A percentile compares a stretch with the other conserved stretches of the same genome.
These are phyloP conservation scores for Sesamia inferens DNA, from an alignment of 2,888 invertebrate species.

Conservation along the genomic window DNA sequence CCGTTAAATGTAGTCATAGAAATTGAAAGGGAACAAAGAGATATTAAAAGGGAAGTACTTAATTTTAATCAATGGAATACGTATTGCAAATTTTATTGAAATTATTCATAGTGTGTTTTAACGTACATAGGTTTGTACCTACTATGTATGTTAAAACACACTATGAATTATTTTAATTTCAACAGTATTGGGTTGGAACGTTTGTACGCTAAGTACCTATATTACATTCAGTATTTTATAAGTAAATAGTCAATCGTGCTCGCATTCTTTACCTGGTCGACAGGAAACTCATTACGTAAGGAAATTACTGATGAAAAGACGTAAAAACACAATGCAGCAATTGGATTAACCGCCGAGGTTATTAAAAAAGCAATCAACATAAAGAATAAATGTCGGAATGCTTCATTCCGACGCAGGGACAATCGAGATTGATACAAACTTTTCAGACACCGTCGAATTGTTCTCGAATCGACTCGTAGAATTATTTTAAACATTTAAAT, in stretches of 20 bases:
- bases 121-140: too few relatives aligned
- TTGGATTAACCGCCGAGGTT: constrained; percentile 13
- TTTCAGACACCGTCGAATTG: background rate
- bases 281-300: constrained; percentile 25
- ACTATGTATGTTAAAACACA: constrained; percentile 14
- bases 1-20: constrained; percentile 20
- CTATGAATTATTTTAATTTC: background rate
- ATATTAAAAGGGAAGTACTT: constrained; percentile 27
- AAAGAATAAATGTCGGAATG: constrained; percentile 25
- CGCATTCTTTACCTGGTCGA: background rate
- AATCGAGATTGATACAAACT: constrained; percentile 4
- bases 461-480: too few relatives aligned
- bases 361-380: constrained; percentile 46
- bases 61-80: too few relatives aligned
- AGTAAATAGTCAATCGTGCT: background rate
- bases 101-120: constrained; percentile 23
- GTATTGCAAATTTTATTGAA: constrained; percentile 26
- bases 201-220: too few relatives aligned
- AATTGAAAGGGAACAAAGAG: constrained; percentile 39
- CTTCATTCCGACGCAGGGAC: constrained; percentile 1
- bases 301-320: constrained; percentile 17
- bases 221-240: too few relatives aligned
- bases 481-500: background rate
- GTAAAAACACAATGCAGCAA: constrained; percentile 9
- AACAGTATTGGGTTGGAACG: too few relatives aligned